Base-by-base conservation (phyloP, 23 tunicate genomes). In the Ciona savignyi region DNA sequence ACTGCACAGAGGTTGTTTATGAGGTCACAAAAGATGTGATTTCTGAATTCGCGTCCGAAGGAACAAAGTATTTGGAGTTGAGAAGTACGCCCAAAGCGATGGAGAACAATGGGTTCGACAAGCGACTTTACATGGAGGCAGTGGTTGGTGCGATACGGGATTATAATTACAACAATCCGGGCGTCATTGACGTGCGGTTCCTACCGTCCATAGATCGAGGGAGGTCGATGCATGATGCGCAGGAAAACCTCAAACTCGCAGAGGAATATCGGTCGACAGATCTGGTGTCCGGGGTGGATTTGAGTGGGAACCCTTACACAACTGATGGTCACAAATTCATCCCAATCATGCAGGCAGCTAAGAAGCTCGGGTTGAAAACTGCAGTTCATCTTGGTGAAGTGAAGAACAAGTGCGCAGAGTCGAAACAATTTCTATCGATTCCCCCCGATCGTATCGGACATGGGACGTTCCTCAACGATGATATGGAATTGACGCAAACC, bases 371-470 rank as follows among this genome's bases (percentile, higher is more conserved):
- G 33, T 68, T 93, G 26, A 86, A 81, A 74, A 35, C 86, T 27
- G 88, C 95, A 1, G 65, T 82, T 34, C 98, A 93, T 74, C 33
- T 88, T 63, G 89, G 85, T 30, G 97, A 90, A 75, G 67, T 90
- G 6, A 66, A 75, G 26, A 85, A 71, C 23, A 34, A 34, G 23
- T 61, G 48, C 11, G 51, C 69, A 3, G 97, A 90, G 30, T 74
- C 63, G 31, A 61, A 26, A 32, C 74, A 35, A 22, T 67, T 82
- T 27, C 56, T 95, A 20, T 27, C 32, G 56, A 6, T 74, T 21
- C 95, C 81, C 0, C 88, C 99, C 25, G 99, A 86, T 65, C 80
- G 99, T 11, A 88, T 95, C 60, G 99, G 99, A 0, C 99, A 95
- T 77, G 99, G 99, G 25, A 95, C 99, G 20, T 95, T 56, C 62